Conservation (phyloP, 2,888 invertebrate species). For the Ethmia dodecea region DNA sequence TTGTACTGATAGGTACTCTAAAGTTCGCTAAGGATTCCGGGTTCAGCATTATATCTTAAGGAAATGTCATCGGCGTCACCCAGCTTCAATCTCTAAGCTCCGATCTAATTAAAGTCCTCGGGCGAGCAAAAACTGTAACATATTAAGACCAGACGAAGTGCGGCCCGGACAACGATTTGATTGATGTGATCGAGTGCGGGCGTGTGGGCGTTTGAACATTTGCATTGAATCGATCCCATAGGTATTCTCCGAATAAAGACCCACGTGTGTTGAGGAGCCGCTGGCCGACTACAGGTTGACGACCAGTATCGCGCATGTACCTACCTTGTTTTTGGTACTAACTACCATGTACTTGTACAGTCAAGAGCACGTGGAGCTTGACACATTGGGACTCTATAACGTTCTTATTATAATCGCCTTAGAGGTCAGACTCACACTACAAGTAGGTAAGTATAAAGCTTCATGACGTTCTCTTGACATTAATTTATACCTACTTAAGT, state of each 20-base stretch:
- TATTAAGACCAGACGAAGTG: slow-evolving; percentile 26
- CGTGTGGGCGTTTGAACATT: slow-evolving; percentile 57
- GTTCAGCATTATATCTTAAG: slow-evolving; percentile 51
- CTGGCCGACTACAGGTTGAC: slow-evolving; percentile 35
- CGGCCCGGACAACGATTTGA: slow-evolving; percentile 52
- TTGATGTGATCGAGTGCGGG: slow-evolving; percentile 51
- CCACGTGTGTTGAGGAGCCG: slow-evolving; percentile 41
- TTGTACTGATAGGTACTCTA: too few relatives aligned
- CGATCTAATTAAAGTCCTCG: slow-evolving; percentile 62
- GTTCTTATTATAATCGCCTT: too few relatives aligned
- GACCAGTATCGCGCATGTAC: slow-evolving; percentile 26
- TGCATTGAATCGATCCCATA: slow-evolving; percentile 64
- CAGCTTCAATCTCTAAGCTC: slow-evolving; percentile 41
- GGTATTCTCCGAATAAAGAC: slow-evolving; percentile 51
- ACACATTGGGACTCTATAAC: too few relatives aligned
- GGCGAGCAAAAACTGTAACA: slow-evolving; percentile 50
- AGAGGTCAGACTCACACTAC: too few relatives aligned
- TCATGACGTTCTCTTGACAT: too few relatives aligned
- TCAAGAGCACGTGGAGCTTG: too few relatives aligned
- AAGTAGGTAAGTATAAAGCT: too few relatives aligned
- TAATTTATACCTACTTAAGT: too few relatives aligned
- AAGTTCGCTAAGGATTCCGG: slow-evolving; percentile 58
- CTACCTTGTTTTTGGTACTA: slow-evolving; percentile 9
- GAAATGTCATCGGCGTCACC: slow-evolving; percentile 62
- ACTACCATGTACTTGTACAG: not conserved